Evolutionary conservation across 2,797 vertebrate species (phyloP).

Genomic region (Melanotaenia trifasciata): DNA sequence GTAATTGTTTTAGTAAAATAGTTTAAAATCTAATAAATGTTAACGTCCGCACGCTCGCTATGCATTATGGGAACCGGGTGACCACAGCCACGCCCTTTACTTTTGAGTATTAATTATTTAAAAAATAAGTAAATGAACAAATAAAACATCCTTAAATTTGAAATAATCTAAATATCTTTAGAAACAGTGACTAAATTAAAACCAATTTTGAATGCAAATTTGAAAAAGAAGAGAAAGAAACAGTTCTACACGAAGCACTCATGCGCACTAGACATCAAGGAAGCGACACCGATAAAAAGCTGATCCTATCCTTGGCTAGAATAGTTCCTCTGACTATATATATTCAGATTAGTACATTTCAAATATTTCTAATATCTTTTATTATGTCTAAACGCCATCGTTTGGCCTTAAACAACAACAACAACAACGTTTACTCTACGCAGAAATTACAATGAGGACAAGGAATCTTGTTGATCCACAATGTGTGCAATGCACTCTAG

Average conservation of each 20-base stretch:
- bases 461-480: neutral
- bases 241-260: neutral
- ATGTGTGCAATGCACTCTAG: neutral
- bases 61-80: constrained; percentile 40
- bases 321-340: neutral
- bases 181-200: neutral
- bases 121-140: too few relatives aligned
- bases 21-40: neutral
- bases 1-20: neutral
- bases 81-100: neutral
- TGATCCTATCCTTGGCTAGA: neutral
- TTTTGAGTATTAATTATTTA: too few relatives aligned
- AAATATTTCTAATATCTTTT: too few relatives aligned
- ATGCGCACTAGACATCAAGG: neutral
- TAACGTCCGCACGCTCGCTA: accelerated
- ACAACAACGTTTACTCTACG: too few relatives aligned
- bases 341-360: neutral
- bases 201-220: neutral
- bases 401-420: neutral
- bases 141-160: neutral
- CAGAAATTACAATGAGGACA: neutral
- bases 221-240: neutral
- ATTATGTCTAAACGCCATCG: neutral
- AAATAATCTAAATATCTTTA: neutral
- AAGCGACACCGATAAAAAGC: neutral